Evolutionary conservation across 2,888 invertebrate genomes (phyloP).

Genomic region (Temnothorax rugatulus): DNA sequence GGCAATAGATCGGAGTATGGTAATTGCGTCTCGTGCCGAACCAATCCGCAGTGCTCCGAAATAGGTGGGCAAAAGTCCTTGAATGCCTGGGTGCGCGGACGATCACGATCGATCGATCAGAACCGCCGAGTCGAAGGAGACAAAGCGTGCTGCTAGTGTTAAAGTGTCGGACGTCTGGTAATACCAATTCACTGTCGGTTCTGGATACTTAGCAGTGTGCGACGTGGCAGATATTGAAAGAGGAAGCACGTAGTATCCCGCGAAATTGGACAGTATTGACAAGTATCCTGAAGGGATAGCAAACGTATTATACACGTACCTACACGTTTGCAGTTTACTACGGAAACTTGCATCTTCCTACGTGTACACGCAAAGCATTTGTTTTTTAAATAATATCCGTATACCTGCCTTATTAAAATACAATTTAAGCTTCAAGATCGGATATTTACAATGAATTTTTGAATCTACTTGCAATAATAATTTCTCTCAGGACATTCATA

Average conservation of each 20-base stretch:
- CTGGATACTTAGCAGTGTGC: slow-evolving; percentile 44
- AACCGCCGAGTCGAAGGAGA: slow-evolving; percentile 49
- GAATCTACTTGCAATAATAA: background rate
- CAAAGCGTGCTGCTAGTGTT: slow-evolving; percentile 45
- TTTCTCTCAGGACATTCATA: background rate
- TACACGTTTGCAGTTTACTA: slow-evolving; percentile 3
- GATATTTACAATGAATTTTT: background rate
- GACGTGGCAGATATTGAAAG: slow-evolving; percentile 58
- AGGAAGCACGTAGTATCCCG: slow-evolving; percentile 57
- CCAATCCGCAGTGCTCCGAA: slow-evolving; percentile 35
- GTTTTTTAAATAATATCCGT: background rate
- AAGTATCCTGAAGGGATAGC: slow-evolving; percentile 55
- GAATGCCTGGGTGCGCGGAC: slow-evolving; percentile 34
- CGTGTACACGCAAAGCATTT: background rate
- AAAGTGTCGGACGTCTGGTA: slow-evolving; percentile 55
- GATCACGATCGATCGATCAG: slow-evolving; percentile 52
- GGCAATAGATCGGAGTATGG: slow-evolving; percentile 49
- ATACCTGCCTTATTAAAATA: background rate
- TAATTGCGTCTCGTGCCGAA: slow-evolving; percentile 52
- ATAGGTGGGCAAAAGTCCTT: slow-evolving; percentile 51
- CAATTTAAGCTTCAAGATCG: background rate
- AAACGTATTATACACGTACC: slow-evolving; percentile 30
- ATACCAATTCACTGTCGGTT: slow-evolving; percentile 58
- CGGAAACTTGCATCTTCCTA: slow-evolving; percentile 12
- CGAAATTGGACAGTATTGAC: slow-evolving; percentile 58